Percentiles rank a stretch among this genome's conserved stretches.
Conservation (phyloP, 2,888 invertebrate species). For the Tetranychus piercei region DNA sequence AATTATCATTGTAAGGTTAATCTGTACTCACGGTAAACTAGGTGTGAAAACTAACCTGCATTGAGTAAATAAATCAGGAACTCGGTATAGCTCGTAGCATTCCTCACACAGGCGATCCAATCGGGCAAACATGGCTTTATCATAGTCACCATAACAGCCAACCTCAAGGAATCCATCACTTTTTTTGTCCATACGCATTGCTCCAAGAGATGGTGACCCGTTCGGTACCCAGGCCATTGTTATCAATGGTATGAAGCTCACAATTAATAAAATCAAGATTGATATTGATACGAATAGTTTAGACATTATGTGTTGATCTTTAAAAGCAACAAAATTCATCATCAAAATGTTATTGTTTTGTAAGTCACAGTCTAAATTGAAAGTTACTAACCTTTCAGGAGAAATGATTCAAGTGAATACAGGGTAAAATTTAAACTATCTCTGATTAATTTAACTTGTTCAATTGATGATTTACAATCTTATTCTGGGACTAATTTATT, state of each 20-base stretch:
- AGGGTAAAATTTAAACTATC: too few relatives aligned
- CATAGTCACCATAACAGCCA: conserved; percentile 26
- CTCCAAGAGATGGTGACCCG: background rate
- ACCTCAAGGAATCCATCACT: conserved; percentile 21
- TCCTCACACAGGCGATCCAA: conserved; percentile 26
- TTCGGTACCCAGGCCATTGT: background rate
- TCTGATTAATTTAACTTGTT: too few relatives aligned
- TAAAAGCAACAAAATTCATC: too few relatives aligned
- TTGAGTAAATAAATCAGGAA: conserved; percentile 23
- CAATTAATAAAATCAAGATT: background rate
- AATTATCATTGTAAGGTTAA: background rate
- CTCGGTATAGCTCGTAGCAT: conserved; percentile 25
- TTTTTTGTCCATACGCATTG: conserved; percentile 13
- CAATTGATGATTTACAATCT: too few relatives aligned
- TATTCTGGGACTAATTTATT: too few relatives aligned
- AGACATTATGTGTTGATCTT: too few relatives aligned
- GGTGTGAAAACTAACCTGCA: conserved; percentile 23
- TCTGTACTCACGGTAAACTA: conserved; percentile 7
- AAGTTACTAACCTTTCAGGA: too few relatives aligned
- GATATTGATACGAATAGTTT: background rate
- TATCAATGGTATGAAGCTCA: background rate
- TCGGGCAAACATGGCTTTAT: conserved; percentile 26
- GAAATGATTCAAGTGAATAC: too few relatives aligned
- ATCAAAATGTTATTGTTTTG: too few relatives aligned
- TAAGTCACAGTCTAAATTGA: too few relatives aligned